A percentile compares a stretch with the other conserved stretches of the same genome.
Evolutionary conservation across 2,797 vertebrate species (phyloP).

Genomic region (Cirrhinus molitorella): DNA sequence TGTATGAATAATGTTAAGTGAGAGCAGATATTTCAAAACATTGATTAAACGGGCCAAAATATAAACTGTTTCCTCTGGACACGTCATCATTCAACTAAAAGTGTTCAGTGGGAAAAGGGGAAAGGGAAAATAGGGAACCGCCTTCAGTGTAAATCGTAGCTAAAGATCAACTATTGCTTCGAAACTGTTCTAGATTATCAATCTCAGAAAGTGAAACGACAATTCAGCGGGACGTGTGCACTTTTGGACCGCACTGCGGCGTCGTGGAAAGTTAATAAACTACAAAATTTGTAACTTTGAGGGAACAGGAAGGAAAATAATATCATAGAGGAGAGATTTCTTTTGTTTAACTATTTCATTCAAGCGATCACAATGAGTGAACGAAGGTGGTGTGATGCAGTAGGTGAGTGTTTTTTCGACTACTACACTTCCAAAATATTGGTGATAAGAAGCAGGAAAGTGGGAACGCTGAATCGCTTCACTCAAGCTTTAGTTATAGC

Average conservation of each 20-base stretch:
- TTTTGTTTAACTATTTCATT: constrained; percentile 57
- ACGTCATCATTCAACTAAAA: background rate
- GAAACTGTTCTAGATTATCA: too few species aligned
- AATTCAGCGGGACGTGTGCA: background rate
- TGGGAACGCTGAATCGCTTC: constrained; percentile 60
- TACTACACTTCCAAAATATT: constrained; percentile 63
- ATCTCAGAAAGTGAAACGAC: constrained; percentile 13
- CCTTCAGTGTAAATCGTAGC: background rate
- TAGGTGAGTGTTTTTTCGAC: constrained; percentile 60
- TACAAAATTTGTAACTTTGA: background rate
- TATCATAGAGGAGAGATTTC: background rate
- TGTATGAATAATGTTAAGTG: background rate
- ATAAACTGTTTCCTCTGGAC: background rate
- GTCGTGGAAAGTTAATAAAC: background rate
- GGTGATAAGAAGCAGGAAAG: constrained; percentile 63
- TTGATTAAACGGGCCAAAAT: background rate
- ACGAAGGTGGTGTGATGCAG: constrained; percentile 35
- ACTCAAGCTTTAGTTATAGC: constrained; percentile 64
- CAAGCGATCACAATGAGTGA: constrained; percentile 32
- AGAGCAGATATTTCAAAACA: background rate
- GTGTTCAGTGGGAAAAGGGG: background rate
- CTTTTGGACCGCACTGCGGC: background rate
- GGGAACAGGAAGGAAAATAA: background rate
- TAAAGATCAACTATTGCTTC: background rate
- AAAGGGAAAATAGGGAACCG: background rate